Conservation (phyloP, 2,888 invertebrate genomes). For the Synanthedon myopaeformis region DNA sequence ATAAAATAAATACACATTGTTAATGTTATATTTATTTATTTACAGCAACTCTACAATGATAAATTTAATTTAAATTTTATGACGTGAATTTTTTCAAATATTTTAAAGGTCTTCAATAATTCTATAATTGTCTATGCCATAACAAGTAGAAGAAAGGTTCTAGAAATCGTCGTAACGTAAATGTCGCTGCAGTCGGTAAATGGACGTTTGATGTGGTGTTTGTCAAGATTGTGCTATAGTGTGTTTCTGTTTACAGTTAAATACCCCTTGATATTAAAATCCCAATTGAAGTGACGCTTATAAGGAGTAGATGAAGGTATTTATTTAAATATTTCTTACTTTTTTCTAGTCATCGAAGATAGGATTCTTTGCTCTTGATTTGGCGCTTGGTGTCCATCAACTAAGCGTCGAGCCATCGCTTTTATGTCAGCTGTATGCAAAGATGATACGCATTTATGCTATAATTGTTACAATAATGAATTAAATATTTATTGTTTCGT, state of each 20-base stretch:
- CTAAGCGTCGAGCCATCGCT: conserved; percentile 53
- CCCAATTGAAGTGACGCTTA: conserved; percentile 58
- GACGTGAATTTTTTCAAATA: neutral
- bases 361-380: conserved; percentile 25
- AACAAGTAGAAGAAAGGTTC: conserved; percentile 38
- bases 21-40: too few relatives aligned
- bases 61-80: too few relatives aligned
- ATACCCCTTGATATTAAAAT: conserved; percentile 54
- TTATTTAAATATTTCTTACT: conserved; percentile 13
- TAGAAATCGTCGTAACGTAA: conserved; percentile 42
- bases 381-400: conserved; percentile 49
- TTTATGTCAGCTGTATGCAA: conserved; percentile 67
- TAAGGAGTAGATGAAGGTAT: conserved; percentile 78
- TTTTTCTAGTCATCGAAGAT: conserved; percentile 17
- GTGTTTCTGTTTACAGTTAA: conserved; percentile 77
- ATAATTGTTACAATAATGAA: conserved; percentile 49
- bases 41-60: too few relatives aligned
- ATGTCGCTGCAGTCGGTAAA: conserved; percentile 74
- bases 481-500: conserved; percentile 45
- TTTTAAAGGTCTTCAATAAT: neutral
- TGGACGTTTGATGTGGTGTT: conserved; percentile 75
- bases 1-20: too few relatives aligned
- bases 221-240: conserved; percentile 74
- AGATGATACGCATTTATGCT: conserved; percentile 63
- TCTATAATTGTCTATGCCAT: conserved; percentile 33